Evolutionary conservation across 1,140 invertebrate genomes (phyloP).

Genomic region (Stegodyphus dumicola): DNA sequence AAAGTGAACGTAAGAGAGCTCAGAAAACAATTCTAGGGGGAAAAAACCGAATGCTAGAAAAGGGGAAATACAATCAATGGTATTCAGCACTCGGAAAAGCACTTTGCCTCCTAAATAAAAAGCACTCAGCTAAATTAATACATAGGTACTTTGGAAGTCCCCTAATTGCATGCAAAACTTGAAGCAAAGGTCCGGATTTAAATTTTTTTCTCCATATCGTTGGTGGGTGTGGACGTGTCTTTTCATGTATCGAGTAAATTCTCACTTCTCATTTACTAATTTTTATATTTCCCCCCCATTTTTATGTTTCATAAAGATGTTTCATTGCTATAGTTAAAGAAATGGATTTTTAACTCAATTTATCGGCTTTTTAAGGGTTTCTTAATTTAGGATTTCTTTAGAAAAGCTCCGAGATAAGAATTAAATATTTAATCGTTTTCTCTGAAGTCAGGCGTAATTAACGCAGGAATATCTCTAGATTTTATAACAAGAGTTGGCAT

Average conservation of each 20-base stretch:
- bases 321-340: too few relatives aligned
- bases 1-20: slow-evolving; percentile 11
- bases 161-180: slow-evolving; percentile 58
- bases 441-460: too few relatives aligned
- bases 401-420: too few relatives aligned
- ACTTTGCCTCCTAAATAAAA: slow-evolving; percentile 56
- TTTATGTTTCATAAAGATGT: too few relatives aligned
- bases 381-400: too few relatives aligned
- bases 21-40: background rate
- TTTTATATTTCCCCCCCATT: background rate
- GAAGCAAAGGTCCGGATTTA: too few relatives aligned
- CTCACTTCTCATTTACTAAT: slow-evolving; percentile 6
- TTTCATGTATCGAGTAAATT: slow-evolving; percentile 49
- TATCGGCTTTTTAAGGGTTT: too few relatives aligned
- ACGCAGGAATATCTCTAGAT: too few relatives aligned
- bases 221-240: slow-evolving; percentile 20
- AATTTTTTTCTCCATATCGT: too few relatives aligned
- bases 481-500: too few relatives aligned
- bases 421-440: too few relatives aligned
- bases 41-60: slow-evolving; percentile 21
- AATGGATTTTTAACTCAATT: too few relatives aligned
- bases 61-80: slow-evolving; percentile 51
- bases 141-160: slow-evolving; percentile 54
- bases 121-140: slow-evolving; percentile 59
- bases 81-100: slow-evolving; percentile 38